Evolutionary conservation across 2,113 vertebrate species (phyloP), one percentile per base, ranked within the genome.

Genomic region (Saimiri boliviensis): DNA sequence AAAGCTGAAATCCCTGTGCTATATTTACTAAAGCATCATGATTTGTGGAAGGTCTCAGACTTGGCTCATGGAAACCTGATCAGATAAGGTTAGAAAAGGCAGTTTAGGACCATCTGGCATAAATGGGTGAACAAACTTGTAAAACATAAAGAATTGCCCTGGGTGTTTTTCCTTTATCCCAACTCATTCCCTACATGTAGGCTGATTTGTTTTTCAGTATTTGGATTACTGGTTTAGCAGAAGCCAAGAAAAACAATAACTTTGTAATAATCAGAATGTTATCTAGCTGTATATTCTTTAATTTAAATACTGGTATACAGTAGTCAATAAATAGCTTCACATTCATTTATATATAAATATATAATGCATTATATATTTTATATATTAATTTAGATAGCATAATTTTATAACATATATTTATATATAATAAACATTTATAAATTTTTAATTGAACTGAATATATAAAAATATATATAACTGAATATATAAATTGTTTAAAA

Each of bases 261-360:
- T 98, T 98, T 97, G 96, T 98, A 98, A 47, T 47, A 32, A 30
- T 77, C 27, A 17, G 27, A 47, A 77, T 77, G 27, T 32, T 47
- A 77, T 32, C 35, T 12, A 92, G 98, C 97, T 98, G 97, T 98
- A 98, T 98, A 98, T 98, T 98, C 97, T 98, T 99, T 97, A 98
- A 97, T 98, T 98, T 98, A 98, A 98, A 98, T 98, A 98, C 97
- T 98, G 98, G 97, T 98, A 97, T 98, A 97, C 95, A 98, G 97
- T 98, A 97, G 97, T 98, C 97, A 98, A 98, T 98, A 98, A 98
- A 98, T 98, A 98, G 97, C 98, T 98, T 98, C 98, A 98, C 4
- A 73, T 84, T 54, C 14, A 25, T 8, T 27, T 76, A 3, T 56
- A 56, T 76, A 73, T 73, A 42, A 12, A 27, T 74, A 49, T 21